phyloP scores from a whole-genome alignment of 2,113 vertebrate species.

The Halcyon senegalensis region DNA sequence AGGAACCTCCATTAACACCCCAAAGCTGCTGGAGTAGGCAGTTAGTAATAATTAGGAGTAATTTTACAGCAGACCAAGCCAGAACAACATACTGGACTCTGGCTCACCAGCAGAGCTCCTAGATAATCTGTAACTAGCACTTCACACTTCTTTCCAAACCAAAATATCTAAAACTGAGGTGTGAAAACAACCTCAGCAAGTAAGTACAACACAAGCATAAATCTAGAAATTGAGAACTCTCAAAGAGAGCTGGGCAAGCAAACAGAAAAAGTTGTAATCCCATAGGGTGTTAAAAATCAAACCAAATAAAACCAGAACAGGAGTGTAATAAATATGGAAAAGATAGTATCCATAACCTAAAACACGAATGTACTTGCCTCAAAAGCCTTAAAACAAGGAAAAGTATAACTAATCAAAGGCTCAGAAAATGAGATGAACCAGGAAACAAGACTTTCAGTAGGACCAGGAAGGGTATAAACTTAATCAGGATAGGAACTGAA shows the following conservation, averaged over 20 bases:
- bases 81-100: not conserved
- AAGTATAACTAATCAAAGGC: not conserved
- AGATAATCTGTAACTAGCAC: not conserved
- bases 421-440: not conserved
- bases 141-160: not conserved
- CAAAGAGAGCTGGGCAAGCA: not conserved
- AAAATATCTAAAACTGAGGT: not conserved
- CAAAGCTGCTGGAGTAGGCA: not conserved
- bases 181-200: not conserved
- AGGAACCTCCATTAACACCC: not conserved
- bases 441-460: not conserved
- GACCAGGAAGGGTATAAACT: not conserved
- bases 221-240: not conserved
- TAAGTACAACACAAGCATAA: not conserved
- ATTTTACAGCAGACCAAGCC: not conserved
- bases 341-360: not conserved
- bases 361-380: not conserved
- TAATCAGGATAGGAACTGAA: not conserved
- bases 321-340: not conserved
- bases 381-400: not conserved
- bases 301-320: not conserved
- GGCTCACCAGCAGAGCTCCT: not conserved
- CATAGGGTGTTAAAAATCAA: not conserved
- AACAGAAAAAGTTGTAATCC: not conserved
- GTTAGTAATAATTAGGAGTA: not conserved